Percentiles rank a stretch among this genome's conserved stretches.
Conservation (phyloP, 2,113 vertebrate species). For the Aegotheles bennettii region DNA sequence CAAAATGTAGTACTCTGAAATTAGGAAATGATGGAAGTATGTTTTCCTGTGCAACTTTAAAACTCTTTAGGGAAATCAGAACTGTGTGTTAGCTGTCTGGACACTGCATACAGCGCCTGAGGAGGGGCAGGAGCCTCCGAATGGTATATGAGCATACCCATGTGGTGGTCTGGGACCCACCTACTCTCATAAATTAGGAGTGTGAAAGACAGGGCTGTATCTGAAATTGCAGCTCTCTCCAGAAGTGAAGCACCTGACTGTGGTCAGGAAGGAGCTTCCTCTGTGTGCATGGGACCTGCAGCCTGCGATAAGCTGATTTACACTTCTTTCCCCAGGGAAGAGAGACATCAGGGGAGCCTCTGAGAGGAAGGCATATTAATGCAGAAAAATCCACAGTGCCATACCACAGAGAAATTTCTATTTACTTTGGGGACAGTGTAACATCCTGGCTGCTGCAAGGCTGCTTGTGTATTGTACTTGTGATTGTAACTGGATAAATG, state of each 20-base stretch:
- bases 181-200: neutral
- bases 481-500: neutral
- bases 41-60: neutral
- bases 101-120: fast-evolving
- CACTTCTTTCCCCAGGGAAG: neutral
- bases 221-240: neutral
- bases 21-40: neutral
- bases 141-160: neutral
- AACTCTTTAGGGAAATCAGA: neutral
- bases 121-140: neutral
- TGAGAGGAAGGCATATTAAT: fast-evolving
- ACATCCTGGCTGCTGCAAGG: neutral
- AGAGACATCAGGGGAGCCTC: neutral
- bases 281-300: fast-evolving
- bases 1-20: neutral
- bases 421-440: neutral
- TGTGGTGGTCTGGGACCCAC: neutral
- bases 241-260: neutral
- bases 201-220: neutral
- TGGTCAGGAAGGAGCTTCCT: neutral
- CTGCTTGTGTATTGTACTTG: fast-evolving
- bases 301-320: neutral
- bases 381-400: neutral
- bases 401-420: fast-evolving
- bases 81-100: neutral